phyloP scores from a whole-genome alignment of 64 coral and sea anemone genomes.

The Exaiptasia diaphana region DNA sequence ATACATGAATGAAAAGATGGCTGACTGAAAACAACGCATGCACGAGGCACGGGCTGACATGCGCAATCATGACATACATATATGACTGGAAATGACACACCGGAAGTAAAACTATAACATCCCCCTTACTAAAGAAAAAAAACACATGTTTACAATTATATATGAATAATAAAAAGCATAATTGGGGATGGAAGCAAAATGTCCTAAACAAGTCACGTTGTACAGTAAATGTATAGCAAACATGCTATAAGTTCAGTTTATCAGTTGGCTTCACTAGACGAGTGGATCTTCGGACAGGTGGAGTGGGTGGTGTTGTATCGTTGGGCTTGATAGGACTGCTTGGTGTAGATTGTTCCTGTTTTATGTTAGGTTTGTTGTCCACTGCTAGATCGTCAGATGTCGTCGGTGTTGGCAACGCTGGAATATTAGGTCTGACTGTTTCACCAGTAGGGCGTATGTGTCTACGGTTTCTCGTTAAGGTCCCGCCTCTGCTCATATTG shows the following conservation, averaged over 20 bases:
- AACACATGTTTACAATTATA: not conserved
- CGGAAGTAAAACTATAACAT: conserved; percentile 10
- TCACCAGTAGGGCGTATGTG: not conserved
- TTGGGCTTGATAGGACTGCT: not conserved
- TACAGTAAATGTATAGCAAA: conserved; percentile 1
- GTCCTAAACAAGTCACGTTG: no score
- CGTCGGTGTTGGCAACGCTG: not conserved
- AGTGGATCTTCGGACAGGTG: not conserved
- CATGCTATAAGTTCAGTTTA: conserved; percentile 5
- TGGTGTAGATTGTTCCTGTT: not conserved
- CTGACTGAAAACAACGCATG: no score
- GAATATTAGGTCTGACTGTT: not conserved
- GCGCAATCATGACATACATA: no score
- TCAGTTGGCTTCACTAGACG: not conserved
- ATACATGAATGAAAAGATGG: no score
- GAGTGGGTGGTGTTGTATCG: not conserved
- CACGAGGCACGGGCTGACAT: no score
- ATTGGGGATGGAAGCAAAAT: no score
- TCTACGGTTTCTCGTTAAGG: not conserved
- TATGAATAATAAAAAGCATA: no score
- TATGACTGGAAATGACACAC: no score
- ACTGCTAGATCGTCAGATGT: not conserved
- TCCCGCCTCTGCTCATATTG: not conserved
- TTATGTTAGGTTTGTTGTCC: not conserved
- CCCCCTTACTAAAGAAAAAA: not conserved